phyloP scores from a whole-genome alignment of 2,113 vertebrate genomes.

The Brachypteracias leptosomus region DNA sequence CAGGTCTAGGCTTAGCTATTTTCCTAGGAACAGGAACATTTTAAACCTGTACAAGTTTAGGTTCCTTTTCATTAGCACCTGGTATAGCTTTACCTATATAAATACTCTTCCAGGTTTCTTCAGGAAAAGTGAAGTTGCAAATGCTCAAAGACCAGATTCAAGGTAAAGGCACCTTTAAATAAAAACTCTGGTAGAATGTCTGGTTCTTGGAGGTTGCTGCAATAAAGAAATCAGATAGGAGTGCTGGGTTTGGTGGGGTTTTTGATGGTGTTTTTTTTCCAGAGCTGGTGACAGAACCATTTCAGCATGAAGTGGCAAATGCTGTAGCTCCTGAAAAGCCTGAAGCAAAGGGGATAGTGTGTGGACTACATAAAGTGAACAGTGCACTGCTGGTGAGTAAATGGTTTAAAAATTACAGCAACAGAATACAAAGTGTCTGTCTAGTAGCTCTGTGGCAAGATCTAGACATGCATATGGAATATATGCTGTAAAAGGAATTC shows the following conservation, averaged over 20 bases:
- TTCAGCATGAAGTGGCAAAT: constrained; percentile 4
- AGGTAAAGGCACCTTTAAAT: constrained; percentile 69
- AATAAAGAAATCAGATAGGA: background rate
- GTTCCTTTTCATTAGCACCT: background rate
- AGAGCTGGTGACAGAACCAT: constrained; percentile 57
- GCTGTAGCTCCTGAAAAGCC: constrained; percentile 37
- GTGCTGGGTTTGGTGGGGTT: background rate
- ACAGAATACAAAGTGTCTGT: background rate
- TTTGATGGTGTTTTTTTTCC: background rate
- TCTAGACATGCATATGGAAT: background rate
- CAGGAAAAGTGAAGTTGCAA: constrained; percentile 84
- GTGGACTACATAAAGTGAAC: constrained; percentile 78
- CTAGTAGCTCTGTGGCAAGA: background rate
- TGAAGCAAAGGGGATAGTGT: constrained; percentile 63
- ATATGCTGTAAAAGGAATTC: background rate
- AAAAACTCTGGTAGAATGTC: background rate
- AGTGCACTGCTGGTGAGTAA: constrained; percentile 76
- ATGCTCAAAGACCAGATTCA: constrained; percentile 79
- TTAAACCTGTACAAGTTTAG: background rate
- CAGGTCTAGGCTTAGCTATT: background rate
- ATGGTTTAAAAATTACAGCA: background rate
- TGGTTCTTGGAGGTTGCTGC: background rate
- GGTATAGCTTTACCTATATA: background rate
- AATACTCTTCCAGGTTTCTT: constrained; percentile 74
- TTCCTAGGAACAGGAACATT: background rate